These are phyloP conservation scores for Crenuchus spilurus DNA, from an alignment of 2,797 vertebrate genomes.

Conservation along the genomic window DNA sequence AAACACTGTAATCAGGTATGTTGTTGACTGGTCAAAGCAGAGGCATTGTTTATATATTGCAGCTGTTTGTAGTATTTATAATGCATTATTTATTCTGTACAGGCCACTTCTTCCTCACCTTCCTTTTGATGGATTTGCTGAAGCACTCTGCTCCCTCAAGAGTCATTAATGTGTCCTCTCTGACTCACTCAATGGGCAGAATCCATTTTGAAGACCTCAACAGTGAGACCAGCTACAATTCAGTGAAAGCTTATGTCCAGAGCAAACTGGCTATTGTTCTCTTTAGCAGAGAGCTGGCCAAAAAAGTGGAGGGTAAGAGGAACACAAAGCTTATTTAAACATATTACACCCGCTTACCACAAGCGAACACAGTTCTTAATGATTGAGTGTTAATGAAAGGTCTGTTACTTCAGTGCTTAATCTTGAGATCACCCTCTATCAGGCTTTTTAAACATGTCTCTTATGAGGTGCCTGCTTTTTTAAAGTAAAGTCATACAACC, in stretches of 20 bases:
- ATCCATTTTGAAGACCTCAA: slow-evolving; percentile 78
- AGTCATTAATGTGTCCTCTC: slow-evolving; percentile 75
- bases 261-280: slow-evolving; percentile 79
- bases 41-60: too few species aligned
- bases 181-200: slow-evolving; percentile 70
- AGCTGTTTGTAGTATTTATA: too few species aligned
- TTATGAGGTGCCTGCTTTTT: too few species aligned
- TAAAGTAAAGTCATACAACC: too few species aligned
- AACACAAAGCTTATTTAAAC: neutral
- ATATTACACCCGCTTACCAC: neutral
- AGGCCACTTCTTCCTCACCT: slow-evolving; percentile 82
- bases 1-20: too few species aligned
- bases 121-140: slow-evolving; percentile 76
- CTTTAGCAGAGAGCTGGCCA: slow-evolving; percentile 76
- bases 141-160: slow-evolving; percentile 77
- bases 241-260: slow-evolving; percentile 71
- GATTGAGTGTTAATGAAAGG: too few species aligned
- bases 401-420: too few species aligned
- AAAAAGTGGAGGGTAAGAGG: slow-evolving; percentile 69
- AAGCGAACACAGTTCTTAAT: too few species aligned
- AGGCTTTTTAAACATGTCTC: too few species aligned
- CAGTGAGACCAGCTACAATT: slow-evolving; percentile 68
- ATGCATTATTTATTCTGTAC: neutral
- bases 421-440: too few species aligned
- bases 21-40: too few species aligned